Percentiles rank a stretch among this genome's conserved stretches.
Evolutionary conservation across 2,113 vertebrate species (phyloP).

Genomic region (Rhynchomys soricoides): DNA sequence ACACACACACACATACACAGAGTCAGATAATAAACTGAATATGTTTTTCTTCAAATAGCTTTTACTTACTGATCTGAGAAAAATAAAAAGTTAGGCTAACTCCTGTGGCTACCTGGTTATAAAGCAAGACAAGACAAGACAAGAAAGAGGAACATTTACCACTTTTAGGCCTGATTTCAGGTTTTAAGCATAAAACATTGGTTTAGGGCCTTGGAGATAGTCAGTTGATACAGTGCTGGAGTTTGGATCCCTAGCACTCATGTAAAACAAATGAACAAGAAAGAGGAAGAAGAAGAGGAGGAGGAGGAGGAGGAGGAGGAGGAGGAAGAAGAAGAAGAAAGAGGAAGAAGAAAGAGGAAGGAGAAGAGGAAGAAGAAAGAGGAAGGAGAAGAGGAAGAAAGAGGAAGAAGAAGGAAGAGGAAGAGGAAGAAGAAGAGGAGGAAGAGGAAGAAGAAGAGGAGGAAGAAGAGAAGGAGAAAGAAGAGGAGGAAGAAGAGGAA

Average conservation of each 20-base stretch:
- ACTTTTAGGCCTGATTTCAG: slow-evolving; percentile 27
- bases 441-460: neutral
- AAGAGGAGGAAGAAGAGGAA: neutral
- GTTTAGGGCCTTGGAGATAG: neutral
- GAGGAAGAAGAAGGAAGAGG: neutral
- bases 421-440: neutral
- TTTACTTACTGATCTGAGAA: slow-evolving; percentile 21
- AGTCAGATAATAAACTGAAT: neutral
- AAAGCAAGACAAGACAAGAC: neutral
- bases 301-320: no score
- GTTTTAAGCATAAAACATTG: neutral
- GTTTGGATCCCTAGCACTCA: neutral
- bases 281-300: neutral
- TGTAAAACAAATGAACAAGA: neutral
- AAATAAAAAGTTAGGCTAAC: slow-evolving; percentile 22
- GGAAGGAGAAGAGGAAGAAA: neutral
- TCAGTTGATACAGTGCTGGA: neutral
- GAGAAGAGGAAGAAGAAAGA: neutral
- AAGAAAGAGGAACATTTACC: neutral
- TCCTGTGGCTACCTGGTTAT: neutral
- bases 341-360: neutral
- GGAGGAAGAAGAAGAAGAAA: neutral
- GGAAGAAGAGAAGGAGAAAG: no score
- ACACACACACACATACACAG: neutral
- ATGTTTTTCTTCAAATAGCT: slow-evolving; percentile 14